A percentile compares a stretch with the other conserved stretches of the same genome.
phyloP scores from a whole-genome alignment of 2,888 invertebrate genomes.

The Ennomos erosarius region DNA sequence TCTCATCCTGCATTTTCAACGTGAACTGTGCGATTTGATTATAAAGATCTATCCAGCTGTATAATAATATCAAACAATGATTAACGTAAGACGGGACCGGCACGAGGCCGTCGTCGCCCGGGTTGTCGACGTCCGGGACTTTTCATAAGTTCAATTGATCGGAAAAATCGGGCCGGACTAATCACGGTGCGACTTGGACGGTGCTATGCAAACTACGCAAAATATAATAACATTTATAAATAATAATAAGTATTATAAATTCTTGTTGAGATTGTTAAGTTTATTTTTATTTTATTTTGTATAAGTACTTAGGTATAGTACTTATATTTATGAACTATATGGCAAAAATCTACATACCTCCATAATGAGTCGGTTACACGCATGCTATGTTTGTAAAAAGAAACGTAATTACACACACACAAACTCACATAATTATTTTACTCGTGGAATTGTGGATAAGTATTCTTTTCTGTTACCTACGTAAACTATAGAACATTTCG shows the following conservation, averaged over 20 bases:
- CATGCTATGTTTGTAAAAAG: too few species aligned
- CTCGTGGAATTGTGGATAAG: too few species aligned
- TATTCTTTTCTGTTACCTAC: too few species aligned
- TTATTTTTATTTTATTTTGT: too few species aligned
- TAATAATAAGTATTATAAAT: background rate
- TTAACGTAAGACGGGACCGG: constrained; percentile 51
- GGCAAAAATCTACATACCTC: too few species aligned
- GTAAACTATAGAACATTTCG: too few species aligned
- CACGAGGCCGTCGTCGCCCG: constrained; percentile 43
- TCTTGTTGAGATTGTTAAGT: too few species aligned
- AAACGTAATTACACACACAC: too few species aligned
- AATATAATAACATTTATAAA: background rate
- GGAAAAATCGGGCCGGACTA: constrained; percentile 77
- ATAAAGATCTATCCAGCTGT: constrained; percentile 39
- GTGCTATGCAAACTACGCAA: constrained; percentile 38
- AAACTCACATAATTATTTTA: too few species aligned
- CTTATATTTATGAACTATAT: too few species aligned
- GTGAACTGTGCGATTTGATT: constrained; percentile 12
- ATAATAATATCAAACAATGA: constrained; percentile 79
- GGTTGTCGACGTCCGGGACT: constrained; percentile 52
- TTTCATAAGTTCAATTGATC: constrained; percentile 81
- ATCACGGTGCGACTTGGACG: constrained; percentile 67
- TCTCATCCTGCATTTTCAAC: background rate
- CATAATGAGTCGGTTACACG: too few species aligned
- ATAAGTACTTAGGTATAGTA: too few species aligned